Percentiles rank a stretch among this genome's conserved stretches.
phyloP scores from a whole-genome alignment of 2,888 invertebrate species.

The Spialia ferax region DNA sequence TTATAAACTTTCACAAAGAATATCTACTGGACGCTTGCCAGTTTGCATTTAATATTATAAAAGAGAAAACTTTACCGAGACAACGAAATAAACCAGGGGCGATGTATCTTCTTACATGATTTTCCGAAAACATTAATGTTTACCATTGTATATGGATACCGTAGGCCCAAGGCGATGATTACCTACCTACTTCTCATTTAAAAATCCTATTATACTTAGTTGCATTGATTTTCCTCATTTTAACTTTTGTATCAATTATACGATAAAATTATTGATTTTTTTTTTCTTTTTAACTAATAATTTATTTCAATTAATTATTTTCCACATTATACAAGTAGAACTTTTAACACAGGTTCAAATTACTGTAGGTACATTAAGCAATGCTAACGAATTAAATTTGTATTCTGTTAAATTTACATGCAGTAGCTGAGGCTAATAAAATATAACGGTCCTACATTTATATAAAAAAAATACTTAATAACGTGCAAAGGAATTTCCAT shows the following conservation, averaged over 20 bases:
- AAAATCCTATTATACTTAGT: too few relatives aligned
- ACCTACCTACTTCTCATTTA: too few relatives aligned
- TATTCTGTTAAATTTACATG: neutral
- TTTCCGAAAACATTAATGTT: neutral
- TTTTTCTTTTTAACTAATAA: too few relatives aligned
- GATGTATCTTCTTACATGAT: neutral
- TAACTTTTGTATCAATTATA: too few relatives aligned
- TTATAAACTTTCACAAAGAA: conserved; percentile 32
- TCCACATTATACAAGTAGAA: too few relatives aligned
- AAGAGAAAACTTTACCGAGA: conserved; percentile 13
- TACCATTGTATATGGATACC: too few relatives aligned
- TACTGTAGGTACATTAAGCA: neutral
- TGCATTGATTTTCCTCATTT: too few relatives aligned
- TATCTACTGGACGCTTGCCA: conserved; percentile 36
- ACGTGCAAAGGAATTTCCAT: conserved; percentile 26
- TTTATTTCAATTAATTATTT: too few relatives aligned
- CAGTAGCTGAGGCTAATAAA: neutral
- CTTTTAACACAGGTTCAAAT: too few relatives aligned
- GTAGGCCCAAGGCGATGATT: too few relatives aligned
- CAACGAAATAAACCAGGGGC: conserved; percentile 7
- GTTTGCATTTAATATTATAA: conserved; percentile 29
- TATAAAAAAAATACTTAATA: conserved; percentile 21
- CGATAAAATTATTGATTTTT: too few relatives aligned
- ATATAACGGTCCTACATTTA: neutral
- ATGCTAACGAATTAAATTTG: neutral